Base-by-base conservation (phyloP, 2,888 invertebrate genomes). In the Ectemnius lituratus region DNA sequence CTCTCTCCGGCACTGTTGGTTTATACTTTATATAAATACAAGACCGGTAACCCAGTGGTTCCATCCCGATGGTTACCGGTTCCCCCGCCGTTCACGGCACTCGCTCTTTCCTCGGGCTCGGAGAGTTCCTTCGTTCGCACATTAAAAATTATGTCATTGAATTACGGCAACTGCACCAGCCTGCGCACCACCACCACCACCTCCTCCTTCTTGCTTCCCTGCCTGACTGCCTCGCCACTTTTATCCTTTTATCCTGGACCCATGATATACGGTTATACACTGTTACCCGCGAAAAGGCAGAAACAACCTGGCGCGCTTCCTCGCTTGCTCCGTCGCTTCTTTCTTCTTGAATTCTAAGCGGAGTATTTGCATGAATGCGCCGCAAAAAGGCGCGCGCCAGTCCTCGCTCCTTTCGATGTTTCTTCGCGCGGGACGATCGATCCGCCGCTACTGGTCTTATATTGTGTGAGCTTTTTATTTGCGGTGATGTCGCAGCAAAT, bases 11-110 rank as follows among this genome's bases (percentile, higher is more conserved):
- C 61, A 58, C 68, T 76, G 82, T 81, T 78, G 72, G 73, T 76
- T 81, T 75, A 76, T 77, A 82, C 81, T 86, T 83, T 82, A 79
- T 81, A 86, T 77, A 85, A 85, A 86, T 85, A 83, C 79, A 79
- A 81, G 82, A 82, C 82, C 81, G 78, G 83, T 81, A 84, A 84
- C 82, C 78, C 69, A 73, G 73, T 75, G 73, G 79, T 81, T 81
- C 79, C 75, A 78, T 70, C 77, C 70, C 63, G 73, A 71, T 73
- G 79, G 80, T 84, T 84, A 83, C 83, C 79, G 79, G 75, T 81
- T 78, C 67, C 75, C 67, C 62, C 83, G 46, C 11, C n/a, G n/a
- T 11, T 56, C 67, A 62, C 52, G 58, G 57, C 47, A 23, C 23
- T 70, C 56, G 23, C 66, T 70, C 60, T 60, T 67, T 65, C 66